These are phyloP conservation scores for Gortyna flavago DNA, from an alignment of 2,888 invertebrate genomes.

Conservation along the genomic window DNA sequence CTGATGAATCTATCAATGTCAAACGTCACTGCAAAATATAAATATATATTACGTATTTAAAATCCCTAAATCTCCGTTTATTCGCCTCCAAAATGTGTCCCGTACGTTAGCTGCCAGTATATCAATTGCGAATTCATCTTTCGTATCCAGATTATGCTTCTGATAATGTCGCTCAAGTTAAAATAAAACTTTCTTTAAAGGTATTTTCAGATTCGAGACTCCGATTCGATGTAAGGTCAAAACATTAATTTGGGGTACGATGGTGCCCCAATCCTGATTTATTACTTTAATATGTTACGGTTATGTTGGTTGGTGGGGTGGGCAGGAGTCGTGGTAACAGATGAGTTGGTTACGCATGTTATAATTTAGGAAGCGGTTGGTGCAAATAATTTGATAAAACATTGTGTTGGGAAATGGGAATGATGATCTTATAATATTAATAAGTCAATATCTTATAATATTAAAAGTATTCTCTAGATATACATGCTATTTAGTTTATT, in stretches of 20 bases:
- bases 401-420: background rate
- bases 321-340: constrained; percentile 52
- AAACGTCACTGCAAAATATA: constrained; percentile 40
- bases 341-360: constrained; percentile 61
- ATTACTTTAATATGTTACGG: constrained; percentile 64
- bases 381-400: constrained; percentile 50
- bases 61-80: constrained; percentile 32
- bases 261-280: constrained; percentile 62
- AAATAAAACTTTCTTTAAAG: constrained; percentile 53
- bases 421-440: background rate
- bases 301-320: constrained; percentile 57
- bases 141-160: constrained; percentile 47
- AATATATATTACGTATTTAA: constrained; percentile 56
- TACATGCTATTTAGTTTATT: background rate
- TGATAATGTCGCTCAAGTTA: constrained; percentile 58
- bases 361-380: constrained; percentile 30
- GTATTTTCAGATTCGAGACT: constrained; percentile 55
- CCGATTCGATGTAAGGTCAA: constrained; percentile 61
- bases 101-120: constrained; percentile 40
- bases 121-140: constrained; percentile 64
- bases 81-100: constrained; percentile 38
- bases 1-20: constrained; percentile 56
- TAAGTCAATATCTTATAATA: background rate
- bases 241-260: constrained; percentile 66
- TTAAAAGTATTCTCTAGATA: background rate